These are phyloP conservation scores for Enteromius treurensis DNA, from an alignment of 2,797 vertebrate genomes.

Conservation along the genomic window DNA sequence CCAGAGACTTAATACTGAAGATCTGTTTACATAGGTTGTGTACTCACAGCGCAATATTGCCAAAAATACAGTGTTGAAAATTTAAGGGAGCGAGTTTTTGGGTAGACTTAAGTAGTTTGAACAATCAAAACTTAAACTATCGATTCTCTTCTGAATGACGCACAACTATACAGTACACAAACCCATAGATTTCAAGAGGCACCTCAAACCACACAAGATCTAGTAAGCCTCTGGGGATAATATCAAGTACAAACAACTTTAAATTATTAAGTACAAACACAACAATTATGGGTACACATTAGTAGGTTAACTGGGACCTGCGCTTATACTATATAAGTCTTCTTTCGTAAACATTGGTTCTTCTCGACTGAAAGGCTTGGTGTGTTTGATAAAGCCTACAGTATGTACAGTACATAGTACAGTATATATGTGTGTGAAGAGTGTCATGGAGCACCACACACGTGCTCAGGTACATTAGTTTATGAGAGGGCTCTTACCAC, in stretches of 20 bases:
- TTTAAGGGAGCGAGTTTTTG: not conserved
- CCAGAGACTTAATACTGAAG: conserved; percentile 2
- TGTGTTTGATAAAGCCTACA: conserved; percentile 5
- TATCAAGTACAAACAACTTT: conserved; percentile 15
- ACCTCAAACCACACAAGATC: not conserved
- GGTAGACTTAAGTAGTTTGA: not conserved
- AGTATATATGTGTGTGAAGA: conserved; percentile 3
- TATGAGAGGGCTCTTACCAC: conserved; percentile 78
- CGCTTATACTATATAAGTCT: not conserved
- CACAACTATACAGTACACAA: not conserved
- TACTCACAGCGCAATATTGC: not conserved
- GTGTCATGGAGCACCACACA: not conserved
- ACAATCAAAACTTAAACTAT: not conserved
- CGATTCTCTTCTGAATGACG: not conserved
- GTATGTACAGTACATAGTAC: not conserved
- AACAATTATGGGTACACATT: not conserved
- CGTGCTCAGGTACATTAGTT: not conserved
- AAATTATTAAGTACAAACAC: not conserved
- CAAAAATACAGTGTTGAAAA: conserved; percentile 2
- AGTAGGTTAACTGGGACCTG: not conserved
- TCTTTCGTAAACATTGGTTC: conserved; percentile 27
- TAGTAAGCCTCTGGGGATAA: not conserved
- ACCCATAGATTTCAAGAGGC: not conserved
- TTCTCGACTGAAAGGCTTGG: not conserved
- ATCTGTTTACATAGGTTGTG: not conserved